Evolutionary conservation across 2,113 vertebrate genomes (phyloP), one percentile per base, ranked within the genome.

Genomic region (Callospermophilus lateralis): DNA sequence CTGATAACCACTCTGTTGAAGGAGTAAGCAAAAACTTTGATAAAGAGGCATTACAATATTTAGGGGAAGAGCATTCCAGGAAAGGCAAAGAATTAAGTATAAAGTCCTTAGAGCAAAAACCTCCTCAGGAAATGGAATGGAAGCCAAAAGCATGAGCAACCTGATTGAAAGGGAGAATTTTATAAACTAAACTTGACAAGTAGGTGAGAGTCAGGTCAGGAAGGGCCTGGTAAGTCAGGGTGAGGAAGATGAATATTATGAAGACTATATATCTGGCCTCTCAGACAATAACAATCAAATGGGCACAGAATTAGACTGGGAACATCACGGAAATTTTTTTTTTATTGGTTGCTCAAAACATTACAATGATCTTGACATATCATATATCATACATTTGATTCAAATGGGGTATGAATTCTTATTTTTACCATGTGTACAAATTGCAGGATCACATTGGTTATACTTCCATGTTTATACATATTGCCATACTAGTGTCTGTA

Each of bases 1-100:
- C 16, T 84, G 42, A 30, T 88, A 91, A 72, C 13, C 28, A 42
- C 34, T 93, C 53, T 65, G 0, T 48, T 15, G 67, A 91, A 91
- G 20, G 15, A 51, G 34, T 42, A 67, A 88, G 37, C 51, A 83
- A 77, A 45, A 93, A 42, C 45, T 48, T 34, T 94, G 28, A 94
- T 42, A 61, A 76, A 58, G 58, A 77, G 4, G 17, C 9, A 67
- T 55, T 84, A 51, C 9, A 65, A 72, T 91, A 65, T 53, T 32
- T 55, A 28, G 30, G 20, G 72, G 34, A 78, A 84, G 17, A 96
- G 6, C 24, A 81, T 61, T 70, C 16, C 24, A 42, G 32, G 45
- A 55, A 55, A 81, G 78, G 30, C 13, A 7, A 90, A 91, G 24
- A 37, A 1, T 89, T 22, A 83, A 88, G 6, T 58, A 79, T 67